Conservation (phyloP, 1,140 invertebrate genomes). For the Procambarus virginalis region DNA sequence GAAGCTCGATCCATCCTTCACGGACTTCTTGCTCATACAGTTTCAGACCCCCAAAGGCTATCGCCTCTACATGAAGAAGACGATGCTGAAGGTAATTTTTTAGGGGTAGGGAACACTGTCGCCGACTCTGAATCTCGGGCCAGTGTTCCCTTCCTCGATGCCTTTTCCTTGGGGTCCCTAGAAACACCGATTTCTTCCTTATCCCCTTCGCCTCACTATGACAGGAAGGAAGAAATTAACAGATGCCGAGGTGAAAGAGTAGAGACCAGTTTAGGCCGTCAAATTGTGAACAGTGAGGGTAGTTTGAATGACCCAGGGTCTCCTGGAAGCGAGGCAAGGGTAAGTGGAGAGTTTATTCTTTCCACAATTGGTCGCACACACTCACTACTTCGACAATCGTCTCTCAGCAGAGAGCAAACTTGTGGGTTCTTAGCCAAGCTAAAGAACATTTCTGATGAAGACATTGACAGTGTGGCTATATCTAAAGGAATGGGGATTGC, state of each 20-base stretch:
- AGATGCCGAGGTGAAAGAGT: conserved; percentile 1
- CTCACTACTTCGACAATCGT: conserved; percentile 34
- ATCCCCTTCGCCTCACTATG: neutral
- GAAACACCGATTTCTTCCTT: conserved; percentile 15
- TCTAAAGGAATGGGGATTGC: conserved; percentile 60
- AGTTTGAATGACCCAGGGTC: conserved; percentile 9
- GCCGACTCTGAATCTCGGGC: conserved; percentile 35
- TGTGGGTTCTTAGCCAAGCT: conserved; percentile 31
- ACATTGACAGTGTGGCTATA: conserved; percentile 17
- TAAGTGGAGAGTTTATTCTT: conserved; percentile 58
- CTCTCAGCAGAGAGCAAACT: conserved; percentile 47
- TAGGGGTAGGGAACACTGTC: conserved; percentile 66
- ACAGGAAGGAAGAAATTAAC: neutral
- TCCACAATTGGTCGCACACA: conserved; percentile 46
- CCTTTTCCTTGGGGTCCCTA: conserved; percentile 35
- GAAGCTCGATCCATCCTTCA: conserved; percentile 57
- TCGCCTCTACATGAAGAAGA: conserved; percentile 60
- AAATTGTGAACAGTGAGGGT: neutral
- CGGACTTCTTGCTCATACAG: conserved; percentile 44
- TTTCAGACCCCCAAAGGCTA: conserved; percentile 34
- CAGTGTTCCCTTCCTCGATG: conserved; percentile 59
- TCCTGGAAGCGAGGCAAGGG: conserved; percentile 45
- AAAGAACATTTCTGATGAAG: conserved; percentile 6
- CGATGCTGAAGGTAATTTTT: conserved; percentile 49
- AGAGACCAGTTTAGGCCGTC: conserved; percentile 37